Conservation (phyloP, 2,888 invertebrate genomes). For the Hipparchia sbordonii region DNA sequence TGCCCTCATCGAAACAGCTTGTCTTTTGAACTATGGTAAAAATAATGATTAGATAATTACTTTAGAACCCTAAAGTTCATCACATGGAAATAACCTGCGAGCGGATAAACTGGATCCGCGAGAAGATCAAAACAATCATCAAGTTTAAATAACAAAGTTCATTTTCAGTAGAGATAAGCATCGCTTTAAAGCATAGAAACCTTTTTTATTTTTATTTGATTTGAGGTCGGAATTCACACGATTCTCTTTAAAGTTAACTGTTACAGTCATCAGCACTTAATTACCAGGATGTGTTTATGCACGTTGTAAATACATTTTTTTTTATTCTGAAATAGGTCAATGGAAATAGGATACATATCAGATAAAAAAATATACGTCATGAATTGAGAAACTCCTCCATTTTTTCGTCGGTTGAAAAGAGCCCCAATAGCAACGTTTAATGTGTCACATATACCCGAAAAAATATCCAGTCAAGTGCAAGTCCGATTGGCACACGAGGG, state of each 20-base stretch:
- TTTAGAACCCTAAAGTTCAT: background rate
- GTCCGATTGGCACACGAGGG: too few species aligned
- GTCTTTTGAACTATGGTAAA: background rate
- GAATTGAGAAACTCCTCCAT: too few species aligned
- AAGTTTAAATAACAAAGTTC: slow-evolving; percentile 29
- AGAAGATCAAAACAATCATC: slow-evolving; percentile 25
- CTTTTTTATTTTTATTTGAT: slow-evolving; percentile 8
- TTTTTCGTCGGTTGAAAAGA: too few species aligned
- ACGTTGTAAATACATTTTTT: background rate
- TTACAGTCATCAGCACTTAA: slow-evolving; percentile 7
- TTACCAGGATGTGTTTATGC: slow-evolving; percentile 5
- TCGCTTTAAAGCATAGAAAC: slow-evolving; percentile 1
- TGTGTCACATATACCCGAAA: too few species aligned
- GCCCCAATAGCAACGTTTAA: too few species aligned
- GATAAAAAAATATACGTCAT: too few species aligned
- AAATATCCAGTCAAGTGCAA: too few species aligned
- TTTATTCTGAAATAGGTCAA: background rate
- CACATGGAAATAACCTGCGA: background rate
- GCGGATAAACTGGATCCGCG: background rate
- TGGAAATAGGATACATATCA: too few species aligned
- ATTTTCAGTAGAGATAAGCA: slow-evolving; percentile 10
- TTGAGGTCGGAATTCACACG: slow-evolving; percentile 15
- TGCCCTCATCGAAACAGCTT: too few species aligned
- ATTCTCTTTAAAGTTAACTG: slow-evolving; percentile 8
- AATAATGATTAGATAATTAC: background rate